Conservation (phyloP, 1,140 invertebrate genomes). For the Cydia pomonella region DNA sequence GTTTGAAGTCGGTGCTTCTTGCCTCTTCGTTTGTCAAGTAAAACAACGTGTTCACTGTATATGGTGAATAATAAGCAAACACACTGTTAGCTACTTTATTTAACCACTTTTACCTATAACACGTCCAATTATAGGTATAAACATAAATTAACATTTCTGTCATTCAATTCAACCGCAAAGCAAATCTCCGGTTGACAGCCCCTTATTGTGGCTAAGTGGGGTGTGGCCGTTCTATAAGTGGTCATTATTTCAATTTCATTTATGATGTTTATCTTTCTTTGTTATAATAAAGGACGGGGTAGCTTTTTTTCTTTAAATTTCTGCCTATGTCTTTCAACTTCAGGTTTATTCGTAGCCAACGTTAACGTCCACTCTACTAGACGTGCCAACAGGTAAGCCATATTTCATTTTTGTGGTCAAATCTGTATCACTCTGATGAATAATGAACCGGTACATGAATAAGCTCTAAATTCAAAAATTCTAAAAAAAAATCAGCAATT, state of each 20-base stretch:
- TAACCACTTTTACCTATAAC: neutral
- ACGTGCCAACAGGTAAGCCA: too few species aligned
- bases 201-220: neutral
- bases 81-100: neutral
- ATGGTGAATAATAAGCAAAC: neutral
- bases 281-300: neutral
- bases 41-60: neutral
- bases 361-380: neutral
- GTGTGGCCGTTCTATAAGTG: neutral
- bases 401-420: too few species aligned
- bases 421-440: too few species aligned
- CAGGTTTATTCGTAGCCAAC: neutral
- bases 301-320: too few species aligned
- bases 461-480: too few species aligned
- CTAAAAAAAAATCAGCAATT: too few species aligned
- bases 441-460: too few species aligned
- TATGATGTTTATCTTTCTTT: neutral
- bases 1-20: neutral
- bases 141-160: neutral
- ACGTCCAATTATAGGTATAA: neutral
- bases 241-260: constrained; percentile 9
- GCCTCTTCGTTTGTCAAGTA: neutral
- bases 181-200: constrained; percentile 8
- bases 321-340: neutral
- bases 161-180: constrained; percentile 9